phyloP scores from a whole-genome alignment of 2,797 vertebrate genomes.

The Smutsia temminckii region DNA sequence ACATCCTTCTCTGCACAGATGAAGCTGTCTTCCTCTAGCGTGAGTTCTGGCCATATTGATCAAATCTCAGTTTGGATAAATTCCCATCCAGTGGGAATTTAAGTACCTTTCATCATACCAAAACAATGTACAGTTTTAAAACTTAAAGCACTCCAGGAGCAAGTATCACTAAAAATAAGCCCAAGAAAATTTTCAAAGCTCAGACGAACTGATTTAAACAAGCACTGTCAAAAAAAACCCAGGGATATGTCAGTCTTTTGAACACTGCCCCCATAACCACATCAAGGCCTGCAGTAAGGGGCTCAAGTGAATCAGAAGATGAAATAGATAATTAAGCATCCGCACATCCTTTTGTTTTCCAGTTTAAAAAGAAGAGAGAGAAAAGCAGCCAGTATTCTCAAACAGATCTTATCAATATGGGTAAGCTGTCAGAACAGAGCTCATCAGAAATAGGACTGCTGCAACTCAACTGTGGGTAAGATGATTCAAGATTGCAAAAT shows the following conservation, averaged over 20 bases:
- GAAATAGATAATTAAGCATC: constrained; percentile 43
- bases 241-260: constrained; percentile 5
- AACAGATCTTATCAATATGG: neutral
- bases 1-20: neutral
- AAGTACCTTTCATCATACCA: neutral
- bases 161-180: constrained; percentile 42
- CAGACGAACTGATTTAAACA: constrained; percentile 43
- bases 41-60: neutral
- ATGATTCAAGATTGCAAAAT: neutral
- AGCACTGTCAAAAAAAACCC: constrained; percentile 16
- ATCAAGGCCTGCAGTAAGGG: constrained; percentile 47
- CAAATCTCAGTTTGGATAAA: neutral
- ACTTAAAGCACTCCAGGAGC: neutral
- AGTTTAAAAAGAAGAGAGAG: neutral
- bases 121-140: constrained; percentile 6
- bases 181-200: neutral
- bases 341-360: neutral
- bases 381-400: neutral
- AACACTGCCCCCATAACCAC: constrained; percentile 33
- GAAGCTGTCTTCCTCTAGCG: neutral
- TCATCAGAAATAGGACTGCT: neutral
- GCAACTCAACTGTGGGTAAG: neutral
- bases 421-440: neutral
- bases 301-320: constrained; percentile 51
- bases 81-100: neutral